Evolutionary conservation across 2,797 vertebrate species (phyloP).

Genomic region (Sebastolobus alascanus): DNA sequence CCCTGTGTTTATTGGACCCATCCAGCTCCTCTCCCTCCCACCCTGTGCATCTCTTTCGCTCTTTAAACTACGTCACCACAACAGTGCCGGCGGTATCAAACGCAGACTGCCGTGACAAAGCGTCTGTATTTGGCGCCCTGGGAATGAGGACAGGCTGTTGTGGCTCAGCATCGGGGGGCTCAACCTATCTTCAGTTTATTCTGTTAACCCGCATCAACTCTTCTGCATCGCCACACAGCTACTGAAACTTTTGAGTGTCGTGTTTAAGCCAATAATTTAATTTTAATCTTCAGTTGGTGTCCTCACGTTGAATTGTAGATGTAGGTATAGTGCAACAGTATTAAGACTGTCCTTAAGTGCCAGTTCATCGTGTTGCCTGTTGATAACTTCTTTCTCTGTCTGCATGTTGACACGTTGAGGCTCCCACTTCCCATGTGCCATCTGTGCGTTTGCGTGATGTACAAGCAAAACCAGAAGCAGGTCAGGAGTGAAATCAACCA

Average conservation of each 20-base stretch:
- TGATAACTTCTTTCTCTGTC: constrained; percentile 6
- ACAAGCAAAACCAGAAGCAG: constrained; percentile 66
- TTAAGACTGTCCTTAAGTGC: neutral
- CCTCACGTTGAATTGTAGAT: neutral
- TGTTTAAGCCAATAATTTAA: neutral
- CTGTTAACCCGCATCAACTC: neutral
- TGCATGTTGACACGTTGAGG: constrained; percentile 19
- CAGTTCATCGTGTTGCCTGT: constrained; percentile 10
- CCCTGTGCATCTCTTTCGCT: too few relatives aligned
- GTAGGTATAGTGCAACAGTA: neutral
- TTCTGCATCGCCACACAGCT: neutral
- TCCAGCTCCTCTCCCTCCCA: too few relatives aligned
- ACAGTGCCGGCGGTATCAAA: too few relatives aligned
- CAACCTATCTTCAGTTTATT: neutral
- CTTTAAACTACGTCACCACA: too few relatives aligned
- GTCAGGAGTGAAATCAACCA: constrained; percentile 71
- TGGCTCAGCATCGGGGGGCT: neutral
- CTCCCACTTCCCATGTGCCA: neutral
- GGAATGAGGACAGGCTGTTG: too few relatives aligned
- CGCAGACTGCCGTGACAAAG: too few relatives aligned
- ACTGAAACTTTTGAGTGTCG: neutral
- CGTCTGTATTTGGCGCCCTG: too few relatives aligned
- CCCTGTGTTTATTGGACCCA: too few relatives aligned
- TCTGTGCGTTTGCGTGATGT: constrained; percentile 42
- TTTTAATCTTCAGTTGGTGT: neutral